Evolutionary conservation across 2,888 invertebrate genomes (phyloP), one percentile per base, ranked within the genome.

Genomic region (Polyommatus iphigenia): DNA sequence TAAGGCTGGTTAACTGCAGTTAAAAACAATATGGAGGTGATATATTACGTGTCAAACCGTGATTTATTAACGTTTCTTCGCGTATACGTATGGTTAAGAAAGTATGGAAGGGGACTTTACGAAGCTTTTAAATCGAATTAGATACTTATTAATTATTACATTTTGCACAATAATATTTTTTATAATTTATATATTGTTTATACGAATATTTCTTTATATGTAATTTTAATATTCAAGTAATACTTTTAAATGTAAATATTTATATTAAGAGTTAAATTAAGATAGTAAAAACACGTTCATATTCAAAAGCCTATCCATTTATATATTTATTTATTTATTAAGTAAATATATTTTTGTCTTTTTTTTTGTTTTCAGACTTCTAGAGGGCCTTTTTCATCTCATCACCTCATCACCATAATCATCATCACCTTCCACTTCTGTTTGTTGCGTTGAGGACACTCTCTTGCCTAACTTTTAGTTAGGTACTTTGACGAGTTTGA

Each of bases 11-110:
- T 80, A 82, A 83, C 83, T 82, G 83, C 83, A 83, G 82, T 84
- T 82, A 85, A 85, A 77, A 87, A 87, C 87, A 89, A 88, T 89
- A 89, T 90, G 85, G 84, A 80, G 79, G 83, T 89, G 90, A 93
- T 91, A 91, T 91, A 92, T 88, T 88, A 88, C 86, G 88, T 91
- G 92, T 89, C 46, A 85, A 77, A 80, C 76, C 78, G 83, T 81
- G 81, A 73, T 73, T 73, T 73, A 50, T 73, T 73, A 41, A 73
- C 24, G 73, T 46, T 24, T 73, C 73, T 29, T 46, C 15, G 10
- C 20, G 73, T 24, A 24, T 73, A 15, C 24, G 73, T 50, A 1
- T 50, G 20, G 73, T 13, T 73, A 13, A 13, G 15, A 24, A 73
- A 73, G 73, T 46, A 13, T 46, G 73, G 50, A 73, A 46, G 15